Evolutionary conservation across 2,797 vertebrate species (phyloP).

Genomic region (Mycteria americana): DNA sequence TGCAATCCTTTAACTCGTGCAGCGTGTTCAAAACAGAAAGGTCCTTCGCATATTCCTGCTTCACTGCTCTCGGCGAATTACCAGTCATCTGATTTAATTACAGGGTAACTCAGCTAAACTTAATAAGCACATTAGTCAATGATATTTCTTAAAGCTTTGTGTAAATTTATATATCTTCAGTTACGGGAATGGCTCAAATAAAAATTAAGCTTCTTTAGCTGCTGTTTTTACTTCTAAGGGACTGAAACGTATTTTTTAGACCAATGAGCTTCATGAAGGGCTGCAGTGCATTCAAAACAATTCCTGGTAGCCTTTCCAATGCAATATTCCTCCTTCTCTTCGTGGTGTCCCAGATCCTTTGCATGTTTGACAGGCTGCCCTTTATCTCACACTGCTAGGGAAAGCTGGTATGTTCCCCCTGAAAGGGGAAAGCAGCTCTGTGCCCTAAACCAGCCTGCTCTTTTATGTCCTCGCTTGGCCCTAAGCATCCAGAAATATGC

Average conservation of each 20-base stretch:
- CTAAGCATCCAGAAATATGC: neutral
- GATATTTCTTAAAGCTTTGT: neutral
- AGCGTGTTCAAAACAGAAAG: neutral
- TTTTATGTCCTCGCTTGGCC: neutral
- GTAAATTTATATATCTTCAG: neutral
- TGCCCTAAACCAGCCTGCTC: neutral
- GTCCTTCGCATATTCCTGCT: neutral
- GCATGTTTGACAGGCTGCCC: neutral
- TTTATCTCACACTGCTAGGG: neutral
- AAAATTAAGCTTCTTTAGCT: neutral
- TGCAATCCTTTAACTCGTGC: neutral
- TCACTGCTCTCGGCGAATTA: neutral
- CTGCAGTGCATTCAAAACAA: neutral
- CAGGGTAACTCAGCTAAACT: neutral
- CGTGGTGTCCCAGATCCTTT: neutral
- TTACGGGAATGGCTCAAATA: neutral
- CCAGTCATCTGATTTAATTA: neutral
- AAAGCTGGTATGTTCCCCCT: neutral
- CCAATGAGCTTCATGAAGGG: neutral
- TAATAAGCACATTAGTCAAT: neutral
- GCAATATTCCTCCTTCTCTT: neutral
- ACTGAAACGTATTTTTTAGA: neutral
- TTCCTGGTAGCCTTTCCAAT: neutral
- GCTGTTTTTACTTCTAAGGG: neutral
- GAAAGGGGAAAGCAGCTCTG: neutral